These are phyloP conservation scores for Drosophila bipectinata DNA, from an alignment of 1,140 invertebrate species.

Conservation along the genomic window DNA sequence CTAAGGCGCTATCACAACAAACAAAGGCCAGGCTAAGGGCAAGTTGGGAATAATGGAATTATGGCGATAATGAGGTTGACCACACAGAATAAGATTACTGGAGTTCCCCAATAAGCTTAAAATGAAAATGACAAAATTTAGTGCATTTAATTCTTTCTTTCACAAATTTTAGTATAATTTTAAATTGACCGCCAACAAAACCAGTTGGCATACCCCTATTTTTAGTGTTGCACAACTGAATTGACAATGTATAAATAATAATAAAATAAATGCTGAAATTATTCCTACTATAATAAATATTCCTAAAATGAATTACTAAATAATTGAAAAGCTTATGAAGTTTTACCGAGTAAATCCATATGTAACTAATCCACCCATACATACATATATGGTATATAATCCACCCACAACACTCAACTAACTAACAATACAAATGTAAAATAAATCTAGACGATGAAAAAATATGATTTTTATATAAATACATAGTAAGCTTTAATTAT, in stretches of 20 bases:
- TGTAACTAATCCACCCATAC: no score
- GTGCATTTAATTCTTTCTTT: neutral
- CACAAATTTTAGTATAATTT: neutral
- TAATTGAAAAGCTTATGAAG: no score
- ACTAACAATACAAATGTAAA: no score
- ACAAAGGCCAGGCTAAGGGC: conserved; percentile 61
- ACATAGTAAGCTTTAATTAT: no score
- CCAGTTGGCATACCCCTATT: neutral
- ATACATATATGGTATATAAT: no score
- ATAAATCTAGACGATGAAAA: no score
- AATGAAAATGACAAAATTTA: neutral
- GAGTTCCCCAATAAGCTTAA: neutral
- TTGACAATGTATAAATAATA: neutral
- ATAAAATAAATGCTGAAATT: no score
- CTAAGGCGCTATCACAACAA: conserved; percentile 70
- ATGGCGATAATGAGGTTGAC: conserved; percentile 13
- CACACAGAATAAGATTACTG: conserved; percentile 1
- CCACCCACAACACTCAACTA: no score
- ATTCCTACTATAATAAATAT: no score
- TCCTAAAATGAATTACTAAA: no score
- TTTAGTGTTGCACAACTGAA: neutral
- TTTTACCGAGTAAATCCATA: no score
- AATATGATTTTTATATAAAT: no score
- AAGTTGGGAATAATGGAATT: conserved; percentile 56
- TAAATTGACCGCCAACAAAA: neutral